phyloP scores from a whole-genome alignment of 2,888 invertebrate species.

The Chrysomela aeneicollis region DNA sequence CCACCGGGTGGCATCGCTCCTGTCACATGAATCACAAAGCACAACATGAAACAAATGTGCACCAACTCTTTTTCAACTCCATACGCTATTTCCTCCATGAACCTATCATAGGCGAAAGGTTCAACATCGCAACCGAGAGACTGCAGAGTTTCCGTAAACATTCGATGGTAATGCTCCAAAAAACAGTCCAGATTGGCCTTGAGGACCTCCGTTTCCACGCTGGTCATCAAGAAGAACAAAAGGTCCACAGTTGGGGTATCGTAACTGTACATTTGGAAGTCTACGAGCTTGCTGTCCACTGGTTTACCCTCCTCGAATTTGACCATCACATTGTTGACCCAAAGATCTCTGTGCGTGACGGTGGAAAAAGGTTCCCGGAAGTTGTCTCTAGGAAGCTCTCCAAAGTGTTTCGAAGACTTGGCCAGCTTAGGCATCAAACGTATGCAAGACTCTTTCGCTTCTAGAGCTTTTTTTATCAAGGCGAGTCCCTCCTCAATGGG shows the following conservation, averaged over 20 bases:
- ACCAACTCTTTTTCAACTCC: slow-evolving; percentile 15
- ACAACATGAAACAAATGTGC: slow-evolving; percentile 23
- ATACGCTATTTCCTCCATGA: slow-evolving; percentile 24
- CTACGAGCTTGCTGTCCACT: slow-evolving; percentile 43
- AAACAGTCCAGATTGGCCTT: slow-evolving; percentile 18
- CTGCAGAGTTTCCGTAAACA: slow-evolving; percentile 22
- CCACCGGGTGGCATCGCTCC: no score
- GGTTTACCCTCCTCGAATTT: slow-evolving; percentile 51
- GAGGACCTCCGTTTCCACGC: slow-evolving; percentile 34
- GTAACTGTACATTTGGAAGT: slow-evolving; percentile 46
- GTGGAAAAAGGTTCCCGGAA: slow-evolving; percentile 62
- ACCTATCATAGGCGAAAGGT: slow-evolving; percentile 21
- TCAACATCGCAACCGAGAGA: slow-evolving; percentile 15
- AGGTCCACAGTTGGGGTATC: slow-evolving; percentile 44
- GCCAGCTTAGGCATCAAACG: slow-evolving; percentile 15
- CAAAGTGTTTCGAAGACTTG: slow-evolving; percentile 8
- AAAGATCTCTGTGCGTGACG: slow-evolving; percentile 65
- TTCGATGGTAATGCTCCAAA: slow-evolving; percentile 18
- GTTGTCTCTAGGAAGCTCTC: not conserved
- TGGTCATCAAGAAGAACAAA: slow-evolving; percentile 47
- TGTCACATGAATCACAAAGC: slow-evolving; percentile 12
- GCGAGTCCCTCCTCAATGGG: not conserved
- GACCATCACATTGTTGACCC: slow-evolving; percentile 69
- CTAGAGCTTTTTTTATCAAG: not conserved
- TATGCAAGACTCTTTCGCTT: slow-evolving; percentile 11